Evolutionary conservation across 2,113 vertebrate genomes (phyloP).

Genomic region (Hemibates koningsi): DNA sequence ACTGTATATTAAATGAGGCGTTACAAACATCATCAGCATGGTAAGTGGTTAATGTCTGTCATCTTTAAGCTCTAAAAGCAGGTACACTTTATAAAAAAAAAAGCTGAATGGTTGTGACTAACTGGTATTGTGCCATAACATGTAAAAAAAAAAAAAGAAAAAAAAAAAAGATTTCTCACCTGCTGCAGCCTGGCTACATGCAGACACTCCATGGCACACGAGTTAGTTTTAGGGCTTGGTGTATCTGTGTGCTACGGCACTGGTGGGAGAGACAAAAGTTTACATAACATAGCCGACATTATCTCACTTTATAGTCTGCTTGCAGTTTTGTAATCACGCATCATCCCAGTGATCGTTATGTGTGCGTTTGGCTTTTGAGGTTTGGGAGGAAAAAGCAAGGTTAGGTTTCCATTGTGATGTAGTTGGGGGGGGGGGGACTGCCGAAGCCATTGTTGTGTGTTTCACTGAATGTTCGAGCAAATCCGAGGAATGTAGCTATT

Average conservation of each 20-base stretch:
- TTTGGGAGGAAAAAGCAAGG: not conserved
- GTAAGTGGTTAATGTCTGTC: constrained; percentile 40
- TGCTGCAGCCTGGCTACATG: not conserved
- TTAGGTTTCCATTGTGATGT: not conserved
- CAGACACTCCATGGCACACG: not conserved
- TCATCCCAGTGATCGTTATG: not conserved
- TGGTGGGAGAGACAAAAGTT: not conserved
- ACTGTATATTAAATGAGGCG: constrained; percentile 33
- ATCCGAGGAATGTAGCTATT: constrained; percentile 46
- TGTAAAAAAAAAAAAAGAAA: not conserved
- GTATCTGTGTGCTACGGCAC: not conserved
- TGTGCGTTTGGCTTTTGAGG: not conserved
- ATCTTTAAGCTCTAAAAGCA: constrained; percentile 29
- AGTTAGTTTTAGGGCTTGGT: not conserved
- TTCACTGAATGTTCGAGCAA: constrained; percentile 45
- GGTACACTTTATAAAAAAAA: constrained; percentile 4
- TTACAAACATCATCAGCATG: constrained; percentile 41
- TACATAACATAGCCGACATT: constrained; percentile 2
- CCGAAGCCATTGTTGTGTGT: constrained; percentile 25
- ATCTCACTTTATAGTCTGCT: constrained; percentile 14
- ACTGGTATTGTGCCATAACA: constrained; percentile 42
- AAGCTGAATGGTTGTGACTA: constrained; percentile 41
- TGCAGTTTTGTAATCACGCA: constrained; percentile 5
- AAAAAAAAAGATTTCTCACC: not conserved
- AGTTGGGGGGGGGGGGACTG: not conserved